Evolutionary conservation across 2,888 invertebrate species (phyloP), one percentile per base, ranked within the genome.

Genomic region (Ctenicera cuprea): DNA sequence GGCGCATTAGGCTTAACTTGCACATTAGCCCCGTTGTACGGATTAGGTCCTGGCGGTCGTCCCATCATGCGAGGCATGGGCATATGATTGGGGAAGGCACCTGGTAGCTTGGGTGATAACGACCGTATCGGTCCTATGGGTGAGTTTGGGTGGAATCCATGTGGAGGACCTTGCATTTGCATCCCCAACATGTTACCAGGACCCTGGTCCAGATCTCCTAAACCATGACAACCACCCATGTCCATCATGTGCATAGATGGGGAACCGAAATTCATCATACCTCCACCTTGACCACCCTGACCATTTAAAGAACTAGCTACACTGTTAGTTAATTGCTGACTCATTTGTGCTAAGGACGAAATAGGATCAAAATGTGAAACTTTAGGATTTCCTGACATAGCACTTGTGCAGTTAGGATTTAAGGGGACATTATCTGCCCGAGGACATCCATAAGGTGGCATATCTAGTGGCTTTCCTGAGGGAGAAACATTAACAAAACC

Each of bases 1-100:
- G 98, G 98, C 11, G 98, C 97, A 87, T 95, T 97, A 9, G 98
- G 95, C 88, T 98, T 98, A 26, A 98, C 97, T 88, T 96, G 96
- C 48, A 96, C 94, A 87, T 96, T 97, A 54, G 94, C 92, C 78
- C 93, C 93, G 81, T 93, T 93, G 83, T 92, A 92, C 1, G 91
- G 90, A 83, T 89, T 90, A 8, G 91, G 91, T 37, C 87, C 88
- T 61, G 85, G 91, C 65, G 90, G 91, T 18, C 91, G 89, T 37
- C 92, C 93, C 90, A 91, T 91, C 90, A 92, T 92, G 64, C 90
- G 85, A 71, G 86, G 88, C 85, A 86, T 87, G 79, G 87, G 85
- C 85, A 87, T 87, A 76, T 87, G 87, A 79, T 86, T 88, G 78
- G 85, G 89, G 83, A 90, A 84, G 85, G 89, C 87, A 88, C 90